Evolutionary conservation across 1,140 invertebrate genomes (phyloP).

Genomic region (Pseudoatta argentina): DNA sequence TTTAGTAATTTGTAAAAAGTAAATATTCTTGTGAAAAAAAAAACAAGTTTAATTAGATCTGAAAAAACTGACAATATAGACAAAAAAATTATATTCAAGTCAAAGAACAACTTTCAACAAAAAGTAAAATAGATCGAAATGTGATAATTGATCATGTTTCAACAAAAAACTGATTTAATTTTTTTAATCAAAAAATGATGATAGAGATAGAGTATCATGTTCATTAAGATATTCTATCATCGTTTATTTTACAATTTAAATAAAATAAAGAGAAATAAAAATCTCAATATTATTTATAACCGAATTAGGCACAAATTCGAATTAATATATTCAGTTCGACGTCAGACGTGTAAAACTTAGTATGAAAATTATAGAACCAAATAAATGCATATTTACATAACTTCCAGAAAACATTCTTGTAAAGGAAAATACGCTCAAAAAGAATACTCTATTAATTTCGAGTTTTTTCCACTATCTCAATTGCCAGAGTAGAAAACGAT

Average conservation of each 20-base stretch:
- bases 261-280: slow-evolving; percentile 21
- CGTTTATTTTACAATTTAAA: not conserved
- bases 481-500: slow-evolving; percentile 41
- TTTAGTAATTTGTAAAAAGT: slow-evolving; percentile 13
- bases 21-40: not conserved
- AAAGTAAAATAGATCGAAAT: slow-evolving; percentile 3
- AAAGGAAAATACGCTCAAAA: slow-evolving; percentile 3
- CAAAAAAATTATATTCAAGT: not conserved
- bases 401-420: not conserved
- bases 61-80: slow-evolving; percentile 32
- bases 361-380: slow-evolving; percentile 17
- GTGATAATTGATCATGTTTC: slow-evolving; percentile 6
- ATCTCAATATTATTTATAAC: slow-evolving; percentile 20
- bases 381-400: not conserved
- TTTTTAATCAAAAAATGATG: not conserved
- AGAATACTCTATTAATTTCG: not conserved
- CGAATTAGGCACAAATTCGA: slow-evolving; percentile 13
- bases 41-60: slow-evolving; percentile 20
- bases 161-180: slow-evolving; percentile 5
- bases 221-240: not conserved
- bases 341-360: slow-evolving; percentile 6
- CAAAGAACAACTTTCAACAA: not conserved
- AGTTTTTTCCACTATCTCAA: not conserved
- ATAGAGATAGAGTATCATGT: no score
- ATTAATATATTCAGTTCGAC: not conserved